A percentile compares a stretch with the other conserved stretches of the same genome.
Conservation (phyloP, 2,797 vertebrate species). For the Molossus alvarezi region DNA sequence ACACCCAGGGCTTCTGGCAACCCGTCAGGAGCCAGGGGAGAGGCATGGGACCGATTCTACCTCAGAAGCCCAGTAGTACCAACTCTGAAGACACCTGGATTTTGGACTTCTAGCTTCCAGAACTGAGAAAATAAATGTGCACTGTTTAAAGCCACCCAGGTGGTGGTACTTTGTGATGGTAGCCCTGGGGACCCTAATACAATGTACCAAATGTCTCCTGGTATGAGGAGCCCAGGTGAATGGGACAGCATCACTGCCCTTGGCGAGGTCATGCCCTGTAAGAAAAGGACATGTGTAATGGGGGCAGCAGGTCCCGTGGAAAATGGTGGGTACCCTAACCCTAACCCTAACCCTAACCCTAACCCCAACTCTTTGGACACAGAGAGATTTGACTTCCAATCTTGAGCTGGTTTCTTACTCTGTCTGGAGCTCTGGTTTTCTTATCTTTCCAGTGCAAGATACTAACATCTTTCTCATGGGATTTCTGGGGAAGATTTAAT, state of each 20-base stretch:
- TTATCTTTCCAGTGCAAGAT: background rate
- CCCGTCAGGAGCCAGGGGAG: background rate
- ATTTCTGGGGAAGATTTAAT: background rate
- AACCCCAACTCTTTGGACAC: background rate
- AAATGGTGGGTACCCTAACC: background rate
- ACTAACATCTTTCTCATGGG: background rate
- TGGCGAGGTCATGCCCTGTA: background rate
- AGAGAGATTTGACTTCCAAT: background rate
- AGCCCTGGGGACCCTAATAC: background rate
- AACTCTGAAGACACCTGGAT: background rate
- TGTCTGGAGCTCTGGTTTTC: background rate
- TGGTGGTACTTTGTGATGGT: background rate
- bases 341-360: background rate
- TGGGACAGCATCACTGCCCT: background rate
- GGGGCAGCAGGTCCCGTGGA: background rate
- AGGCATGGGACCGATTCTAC: background rate
- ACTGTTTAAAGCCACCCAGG: background rate
- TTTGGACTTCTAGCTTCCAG: background rate
- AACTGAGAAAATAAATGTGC: background rate
- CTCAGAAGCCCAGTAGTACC: background rate
- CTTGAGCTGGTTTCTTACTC: background rate
- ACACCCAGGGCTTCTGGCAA: background rate
- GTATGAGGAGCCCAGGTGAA: background rate
- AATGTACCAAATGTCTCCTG: background rate
- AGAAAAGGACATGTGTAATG: accelerated